These are phyloP conservation scores for Tupiocoris notatus DNA, from an alignment of 2,888 invertebrate species.

Conservation along the genomic window DNA sequence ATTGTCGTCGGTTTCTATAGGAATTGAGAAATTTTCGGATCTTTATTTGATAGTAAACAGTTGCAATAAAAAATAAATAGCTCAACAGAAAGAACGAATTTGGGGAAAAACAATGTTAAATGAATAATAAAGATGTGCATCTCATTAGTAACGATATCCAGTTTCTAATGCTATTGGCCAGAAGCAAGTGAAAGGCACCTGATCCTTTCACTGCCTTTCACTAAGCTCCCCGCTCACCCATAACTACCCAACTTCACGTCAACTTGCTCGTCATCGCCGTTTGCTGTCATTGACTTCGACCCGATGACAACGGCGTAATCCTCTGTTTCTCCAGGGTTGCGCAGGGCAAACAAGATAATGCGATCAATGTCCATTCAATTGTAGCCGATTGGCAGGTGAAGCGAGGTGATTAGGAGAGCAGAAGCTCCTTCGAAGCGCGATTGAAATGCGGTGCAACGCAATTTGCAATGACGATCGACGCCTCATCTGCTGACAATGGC, in stretches of 20 bases:
- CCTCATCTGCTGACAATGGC: no score
- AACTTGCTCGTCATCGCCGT: neutral
- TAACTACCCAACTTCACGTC: neutral
- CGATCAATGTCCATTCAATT: constrained; percentile 20
- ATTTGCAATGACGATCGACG: neutral
- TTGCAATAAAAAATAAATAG: no score
- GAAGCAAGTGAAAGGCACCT: no score
- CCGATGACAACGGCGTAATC: constrained; percentile 7
- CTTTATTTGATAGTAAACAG: no score
- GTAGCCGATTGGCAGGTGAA: constrained; percentile 17
- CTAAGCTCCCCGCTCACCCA: neutral
- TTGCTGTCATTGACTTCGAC: neutral
- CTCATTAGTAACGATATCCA: no score
- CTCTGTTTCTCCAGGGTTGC: neutral
- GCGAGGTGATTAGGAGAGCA: constrained; percentile 23
- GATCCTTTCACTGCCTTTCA: neutral
- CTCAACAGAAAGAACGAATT: no score
- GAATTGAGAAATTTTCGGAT: no score
- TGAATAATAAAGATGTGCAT: no score
- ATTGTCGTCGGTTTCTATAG: no score
- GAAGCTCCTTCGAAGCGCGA: neutral
- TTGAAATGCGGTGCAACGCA: neutral
- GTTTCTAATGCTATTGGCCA: neutral
- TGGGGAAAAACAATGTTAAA: no score
- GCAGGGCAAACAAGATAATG: constrained; percentile 26